These are phyloP conservation scores for Ditylenchus dipsaci DNA, from an alignment of 1,140 invertebrate genomes.

Conservation along the genomic window DNA sequence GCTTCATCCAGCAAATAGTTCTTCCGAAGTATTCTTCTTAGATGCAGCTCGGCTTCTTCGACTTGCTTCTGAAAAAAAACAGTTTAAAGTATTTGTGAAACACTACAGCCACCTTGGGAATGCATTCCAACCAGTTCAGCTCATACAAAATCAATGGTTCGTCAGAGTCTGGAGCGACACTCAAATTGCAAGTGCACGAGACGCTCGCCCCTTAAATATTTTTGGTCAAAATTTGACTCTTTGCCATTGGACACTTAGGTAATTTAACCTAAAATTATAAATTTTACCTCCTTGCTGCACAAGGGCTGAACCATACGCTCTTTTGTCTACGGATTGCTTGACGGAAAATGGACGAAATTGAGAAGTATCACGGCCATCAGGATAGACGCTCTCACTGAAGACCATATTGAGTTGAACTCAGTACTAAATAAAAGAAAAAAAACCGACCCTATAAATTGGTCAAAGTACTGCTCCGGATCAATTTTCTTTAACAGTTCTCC, in stretches of 20 bases:
- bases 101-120: conserved; percentile 28
- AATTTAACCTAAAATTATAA: too few species aligned
- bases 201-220: conserved; percentile 22
- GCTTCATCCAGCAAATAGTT: conserved; percentile 16
- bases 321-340: neutral
- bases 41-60: conserved; percentile 26
- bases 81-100: conserved; percentile 8
- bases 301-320: conserved; percentile 27
- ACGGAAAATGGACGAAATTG: conserved; percentile 25
- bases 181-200: conserved; percentile 25
- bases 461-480: conserved; percentile 16
- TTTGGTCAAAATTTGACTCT: too few species aligned
- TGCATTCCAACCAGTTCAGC: conserved; percentile 19
- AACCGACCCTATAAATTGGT: conserved; percentile 10
- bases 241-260: too few species aligned
- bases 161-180: conserved; percentile 28
- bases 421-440: neutral
- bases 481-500: conserved; percentile 19
- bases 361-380: conserved; percentile 21
- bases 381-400: conserved; percentile 21
- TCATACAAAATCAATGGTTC: conserved; percentile 19
- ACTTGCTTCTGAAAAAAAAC: conserved; percentile 21
- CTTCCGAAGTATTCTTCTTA: conserved; percentile 4
- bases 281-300: conserved; percentile 31
- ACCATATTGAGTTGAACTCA: neutral